Evolutionary conservation across 30 jellyfish, hydroid and myxozoan species (phyloP).

Genomic region (Calvadosia cruxmelitensis): DNA sequence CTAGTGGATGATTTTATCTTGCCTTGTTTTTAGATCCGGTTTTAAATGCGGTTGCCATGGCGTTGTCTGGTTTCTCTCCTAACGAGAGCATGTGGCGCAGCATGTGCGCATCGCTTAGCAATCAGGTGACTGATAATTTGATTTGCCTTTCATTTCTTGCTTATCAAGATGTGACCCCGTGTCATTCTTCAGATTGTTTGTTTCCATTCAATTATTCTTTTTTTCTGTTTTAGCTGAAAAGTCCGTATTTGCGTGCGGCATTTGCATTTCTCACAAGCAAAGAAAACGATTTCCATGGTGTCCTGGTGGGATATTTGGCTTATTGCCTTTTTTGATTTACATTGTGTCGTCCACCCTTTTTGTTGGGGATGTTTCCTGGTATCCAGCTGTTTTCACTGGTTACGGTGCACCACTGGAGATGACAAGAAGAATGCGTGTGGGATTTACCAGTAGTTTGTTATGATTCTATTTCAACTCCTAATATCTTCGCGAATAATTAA

Average conservation of each 20-base stretch:
- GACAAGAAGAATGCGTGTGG: too few species aligned
- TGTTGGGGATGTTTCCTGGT: too few species aligned
- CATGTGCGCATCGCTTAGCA: conserved; percentile 60
- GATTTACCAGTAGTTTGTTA: too few species aligned
- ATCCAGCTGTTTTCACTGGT: too few species aligned
- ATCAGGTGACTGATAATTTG: too few species aligned
- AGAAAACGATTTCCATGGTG: conserved; percentile 36
- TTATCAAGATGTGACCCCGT: background rate
- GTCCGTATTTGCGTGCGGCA: conserved; percentile 80
- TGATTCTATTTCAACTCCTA: too few species aligned
- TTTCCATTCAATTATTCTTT: background rate
- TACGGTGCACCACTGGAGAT: too few species aligned
- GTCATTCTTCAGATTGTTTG: too few species aligned
- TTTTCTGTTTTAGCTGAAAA: conserved; percentile 36
- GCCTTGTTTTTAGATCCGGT: conserved; percentile 30
- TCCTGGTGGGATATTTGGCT: background rate
- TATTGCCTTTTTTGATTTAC: background rate
- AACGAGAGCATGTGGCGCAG: conserved; percentile 61
- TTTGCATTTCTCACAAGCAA: conserved; percentile 86
- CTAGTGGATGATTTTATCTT: too few species aligned
- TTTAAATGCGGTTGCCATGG: conserved; percentile 87
- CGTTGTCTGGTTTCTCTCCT: conserved; percentile 76
- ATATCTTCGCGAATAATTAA: too few species aligned
- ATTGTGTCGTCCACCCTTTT: too few species aligned
- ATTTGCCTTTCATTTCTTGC: background rate